Percentiles rank a stretch among this genome's conserved stretches.
These are phyloP conservation scores for Platycheirus rosarum DNA, from an alignment of 2,888 invertebrate genomes.

Conservation along the genomic window DNA sequence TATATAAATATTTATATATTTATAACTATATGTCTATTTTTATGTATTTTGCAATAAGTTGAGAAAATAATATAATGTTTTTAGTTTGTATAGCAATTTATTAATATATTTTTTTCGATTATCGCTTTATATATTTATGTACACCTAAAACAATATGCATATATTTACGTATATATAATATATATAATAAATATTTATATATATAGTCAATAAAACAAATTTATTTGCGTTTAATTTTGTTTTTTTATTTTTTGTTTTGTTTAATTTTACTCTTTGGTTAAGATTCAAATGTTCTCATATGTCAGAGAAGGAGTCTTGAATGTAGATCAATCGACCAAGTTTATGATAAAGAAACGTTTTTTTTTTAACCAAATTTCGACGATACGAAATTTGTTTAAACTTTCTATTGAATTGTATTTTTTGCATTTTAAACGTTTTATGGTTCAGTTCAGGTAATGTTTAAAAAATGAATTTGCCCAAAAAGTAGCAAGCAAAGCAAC, in stretches of 20 bases:
- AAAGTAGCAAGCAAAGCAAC: no score
- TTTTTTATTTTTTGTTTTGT: slow-evolving; percentile 6
- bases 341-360: no score
- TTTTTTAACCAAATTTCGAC: no score
- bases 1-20: slow-evolving; percentile 25
- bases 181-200: slow-evolving; percentile 38
- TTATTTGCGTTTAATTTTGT: slow-evolving; percentile 69
- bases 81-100: slow-evolving; percentile 65
- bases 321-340: no score
- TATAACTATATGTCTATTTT: slow-evolving; percentile 33
- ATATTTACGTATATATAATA: slow-evolving; percentile 29
- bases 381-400: no score
- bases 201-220: slow-evolving; percentile 69
- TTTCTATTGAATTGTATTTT: no score
- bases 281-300: no score
- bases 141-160: slow-evolving; percentile 38
- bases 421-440: no score
- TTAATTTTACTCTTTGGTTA: not conserved
- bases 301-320: no score
- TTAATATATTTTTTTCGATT: slow-evolving; percentile 47
- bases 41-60: slow-evolving; percentile 54
- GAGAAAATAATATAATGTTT: slow-evolving; percentile 58
- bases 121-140: slow-evolving; percentile 57
- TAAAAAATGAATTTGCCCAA: no score
- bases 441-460: no score